A percentile compares a stretch with the other conserved stretches of the same genome.
These are phyloP conservation scores for Leptestheria dahalacensis DNA, from an alignment of 1,140 invertebrate species.

Conservation along the genomic window DNA sequence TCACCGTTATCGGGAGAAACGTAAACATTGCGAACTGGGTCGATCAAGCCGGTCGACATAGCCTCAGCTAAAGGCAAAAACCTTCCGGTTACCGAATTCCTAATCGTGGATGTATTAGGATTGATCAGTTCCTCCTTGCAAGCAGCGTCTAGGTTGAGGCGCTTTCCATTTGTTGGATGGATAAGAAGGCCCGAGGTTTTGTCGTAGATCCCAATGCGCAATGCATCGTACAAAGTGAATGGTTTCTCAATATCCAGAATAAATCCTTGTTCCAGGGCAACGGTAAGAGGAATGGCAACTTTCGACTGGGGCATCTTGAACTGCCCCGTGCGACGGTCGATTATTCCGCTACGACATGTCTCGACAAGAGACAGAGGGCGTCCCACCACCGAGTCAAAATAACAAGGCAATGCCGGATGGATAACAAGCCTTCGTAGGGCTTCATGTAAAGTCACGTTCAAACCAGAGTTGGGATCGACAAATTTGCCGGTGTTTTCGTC, in stretches of 20 bases:
- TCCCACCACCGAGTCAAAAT: slow-evolving; percentile 53
- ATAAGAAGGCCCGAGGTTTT: slow-evolving; percentile 50
- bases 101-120: slow-evolving; percentile 58
- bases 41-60: slow-evolving; percentile 50
- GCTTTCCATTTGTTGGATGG: slow-evolving; percentile 62
- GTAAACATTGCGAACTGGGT: slow-evolving; percentile 52
- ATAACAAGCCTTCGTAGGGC: slow-evolving; percentile 62
- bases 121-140: slow-evolving; percentile 65
- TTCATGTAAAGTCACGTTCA: slow-evolving; percentile 65
- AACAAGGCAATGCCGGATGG: slow-evolving; percentile 60
- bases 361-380: slow-evolving; percentile 54
- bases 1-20: slow-evolving; percentile 40
- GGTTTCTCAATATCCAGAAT: slow-evolving; percentile 72
- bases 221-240: slow-evolving; percentile 63
- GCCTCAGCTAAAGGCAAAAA: slow-evolving; percentile 61
- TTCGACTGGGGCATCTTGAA: slow-evolving; percentile 56
- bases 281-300: slow-evolving; percentile 42
- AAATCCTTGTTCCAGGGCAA: slow-evolving; percentile 55
- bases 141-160: slow-evolving; percentile 60
- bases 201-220: slow-evolving; percentile 68
- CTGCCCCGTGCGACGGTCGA: slow-evolving; percentile 59
- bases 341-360: slow-evolving; percentile 61
- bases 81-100: slow-evolving; percentile 48
- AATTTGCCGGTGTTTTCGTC: slow-evolving; percentile 65
- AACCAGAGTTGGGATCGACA: slow-evolving; percentile 53